Evolutionary conservation across 2,888 invertebrate species (phyloP), one percentile per base, ranked within the genome.

Genomic region (Dorcus hopei): DNA sequence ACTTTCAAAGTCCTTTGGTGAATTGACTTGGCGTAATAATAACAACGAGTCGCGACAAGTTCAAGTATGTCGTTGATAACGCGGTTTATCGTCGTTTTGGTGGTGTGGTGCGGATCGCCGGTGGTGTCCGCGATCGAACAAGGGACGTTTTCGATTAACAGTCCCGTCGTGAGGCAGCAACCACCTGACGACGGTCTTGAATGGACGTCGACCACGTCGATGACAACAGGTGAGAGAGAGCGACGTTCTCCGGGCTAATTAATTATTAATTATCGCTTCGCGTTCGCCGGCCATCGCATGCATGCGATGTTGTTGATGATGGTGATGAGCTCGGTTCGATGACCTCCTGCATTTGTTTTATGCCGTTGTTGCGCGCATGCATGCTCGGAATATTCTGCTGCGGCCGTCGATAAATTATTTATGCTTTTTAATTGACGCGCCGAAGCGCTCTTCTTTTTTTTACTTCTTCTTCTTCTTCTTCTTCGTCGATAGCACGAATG

Each of bases 291-390:
- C 53, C 53, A 47, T 33, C 26, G 6, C 26, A 33, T 33, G 26
- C 26, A 33, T 33, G 26, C 26, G 26, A 33, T 33, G 26, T 33
- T 33, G 26, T 45, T 11, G n/a, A 45, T 45, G 16, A 16, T 23
- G 9, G 45, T 23, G 45, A 45, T 45, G 45, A 45, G 45, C 19
- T 45, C 45, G 14, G 45, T 45, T 45, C 45, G 45, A 19, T 45
- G 45, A 45, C 45, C 45, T 49, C 47, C 33, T 49, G 55, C 55
- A 55, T 55, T 55, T 55, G 50, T 49, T 55, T 55, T 48, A 55
- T 55, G 49, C 40, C 26, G 48, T 54, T 49, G 54, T 54, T 47
- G 14, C 39, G 41, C 39, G 19, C 26, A 38, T 54, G 19, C 33
- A 9, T 14, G 40, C 40, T 49, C 23, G 45, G 45, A 11, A 45